A percentile compares a stretch with the other conserved stretches of the same genome.
These are phyloP conservation scores for Pyrgilauda ruficollis DNA, from an alignment of 2,113 vertebrate genomes.

Conservation along the genomic window DNA sequence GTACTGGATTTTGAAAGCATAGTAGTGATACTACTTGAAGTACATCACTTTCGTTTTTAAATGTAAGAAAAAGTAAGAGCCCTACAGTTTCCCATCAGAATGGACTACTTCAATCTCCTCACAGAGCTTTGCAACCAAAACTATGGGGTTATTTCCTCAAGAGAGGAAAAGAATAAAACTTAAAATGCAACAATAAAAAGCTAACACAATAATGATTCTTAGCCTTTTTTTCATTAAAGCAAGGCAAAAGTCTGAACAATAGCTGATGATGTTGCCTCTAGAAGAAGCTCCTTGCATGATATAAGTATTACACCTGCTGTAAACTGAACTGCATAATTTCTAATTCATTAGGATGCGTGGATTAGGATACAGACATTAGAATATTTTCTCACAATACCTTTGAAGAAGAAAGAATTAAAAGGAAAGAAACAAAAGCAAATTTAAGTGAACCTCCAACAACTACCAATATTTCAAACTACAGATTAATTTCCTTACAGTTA, in stretches of 20 bases:
- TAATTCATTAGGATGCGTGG: background rate
- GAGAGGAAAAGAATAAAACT: background rate
- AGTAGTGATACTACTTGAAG: background rate
- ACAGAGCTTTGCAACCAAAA: background rate
- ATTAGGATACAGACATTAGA: background rate
- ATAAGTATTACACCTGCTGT: background rate
- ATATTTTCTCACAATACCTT: background rate
- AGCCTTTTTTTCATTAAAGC: background rate
- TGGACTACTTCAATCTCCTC: background rate
- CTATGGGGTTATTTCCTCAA: rapidly evolving
- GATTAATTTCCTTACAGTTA: background rate
- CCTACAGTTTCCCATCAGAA: background rate
- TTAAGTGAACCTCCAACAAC: background rate
- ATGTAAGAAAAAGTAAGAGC: background rate
- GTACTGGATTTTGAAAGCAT: background rate
- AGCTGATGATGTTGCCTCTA: background rate
- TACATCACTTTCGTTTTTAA: background rate
- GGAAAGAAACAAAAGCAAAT: background rate
- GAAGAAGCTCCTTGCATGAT: background rate
- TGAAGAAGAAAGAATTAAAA: background rate
- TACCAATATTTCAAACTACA: background rate
- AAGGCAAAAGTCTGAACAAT: background rate
- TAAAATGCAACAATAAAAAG: background rate
- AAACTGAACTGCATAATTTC: background rate
- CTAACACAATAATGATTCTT: background rate